These are phyloP conservation scores for Panthera leo DNA, from an alignment of 2,113 vertebrate genomes.

Conservation along the genomic window DNA sequence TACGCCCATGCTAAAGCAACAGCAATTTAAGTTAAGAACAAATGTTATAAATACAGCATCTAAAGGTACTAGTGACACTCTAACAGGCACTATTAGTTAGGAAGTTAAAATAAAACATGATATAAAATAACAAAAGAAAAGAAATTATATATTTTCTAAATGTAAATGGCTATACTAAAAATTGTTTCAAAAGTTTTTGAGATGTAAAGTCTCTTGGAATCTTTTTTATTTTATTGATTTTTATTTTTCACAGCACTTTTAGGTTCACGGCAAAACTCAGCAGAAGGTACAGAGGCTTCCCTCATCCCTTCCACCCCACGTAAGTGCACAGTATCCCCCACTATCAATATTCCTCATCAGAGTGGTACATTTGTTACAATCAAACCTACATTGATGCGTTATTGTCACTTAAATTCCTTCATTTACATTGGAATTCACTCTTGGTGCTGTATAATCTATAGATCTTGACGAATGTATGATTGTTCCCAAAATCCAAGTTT, in stretches of 20 bases:
- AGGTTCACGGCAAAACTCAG: not conserved
- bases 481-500: not conserved
- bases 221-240: not conserved
- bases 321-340: not conserved
- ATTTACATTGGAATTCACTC: not conserved
- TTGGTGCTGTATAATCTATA: not conserved
- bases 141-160: not conserved
- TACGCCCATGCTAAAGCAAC: constrained; percentile 43
- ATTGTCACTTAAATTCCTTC: not conserved
- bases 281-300: not conserved
- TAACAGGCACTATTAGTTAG: constrained; percentile 63
- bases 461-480: not conserved
- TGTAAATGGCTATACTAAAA: not conserved
- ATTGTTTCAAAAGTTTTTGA: constrained; percentile 31
- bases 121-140: not conserved
- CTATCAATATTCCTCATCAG: not conserved
- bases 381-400: not conserved
- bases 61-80: constrained; percentile 37
- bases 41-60: not conserved
- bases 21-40: constrained; percentile 35
- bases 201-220: not conserved
- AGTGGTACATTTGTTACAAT: not conserved
- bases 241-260: not conserved
- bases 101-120: constrained; percentile 36
- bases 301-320: rapidly evolving